phyloP scores from a whole-genome alignment of 1,140 invertebrate species.

The Rhopalosiphum padi region DNA sequence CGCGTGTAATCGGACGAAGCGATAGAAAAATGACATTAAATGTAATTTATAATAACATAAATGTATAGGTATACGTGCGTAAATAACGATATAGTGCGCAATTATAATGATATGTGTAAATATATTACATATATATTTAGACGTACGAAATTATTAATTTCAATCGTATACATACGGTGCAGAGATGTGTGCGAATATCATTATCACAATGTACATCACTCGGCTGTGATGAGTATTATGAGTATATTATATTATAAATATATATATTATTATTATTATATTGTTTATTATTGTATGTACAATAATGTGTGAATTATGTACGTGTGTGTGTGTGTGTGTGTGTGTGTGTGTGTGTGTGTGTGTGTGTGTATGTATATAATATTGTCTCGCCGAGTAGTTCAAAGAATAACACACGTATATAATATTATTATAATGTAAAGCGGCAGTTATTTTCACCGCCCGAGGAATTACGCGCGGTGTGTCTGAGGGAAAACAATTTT shows the following conservation, averaged over 20 bases:
- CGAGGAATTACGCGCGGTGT: background rate
- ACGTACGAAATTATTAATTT: background rate
- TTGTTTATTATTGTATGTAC: background rate
- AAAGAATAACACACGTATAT: constrained; percentile 4
- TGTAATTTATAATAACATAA: constrained; percentile 20
- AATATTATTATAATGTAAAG: background rate
- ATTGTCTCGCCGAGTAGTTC: background rate
- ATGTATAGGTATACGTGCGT: background rate
- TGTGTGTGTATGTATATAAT: background rate
- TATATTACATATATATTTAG: background rate
- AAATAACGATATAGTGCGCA: background rate
- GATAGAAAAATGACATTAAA: background rate
- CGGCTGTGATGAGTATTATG: background rate
- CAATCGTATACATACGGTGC: background rate
- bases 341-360: background rate
- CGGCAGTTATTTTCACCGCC: background rate
- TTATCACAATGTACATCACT: background rate
- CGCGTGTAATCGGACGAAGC: background rate
- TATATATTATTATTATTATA: background rate
- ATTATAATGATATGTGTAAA: background rate
- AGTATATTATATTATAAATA: background rate
- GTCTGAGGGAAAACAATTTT: background rate
- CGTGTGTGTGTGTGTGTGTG: background rate
- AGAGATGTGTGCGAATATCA: background rate
- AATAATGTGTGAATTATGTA: background rate